Conservation (phyloP, 2,888 invertebrate species). For the Tromatobia lineatoria region DNA sequence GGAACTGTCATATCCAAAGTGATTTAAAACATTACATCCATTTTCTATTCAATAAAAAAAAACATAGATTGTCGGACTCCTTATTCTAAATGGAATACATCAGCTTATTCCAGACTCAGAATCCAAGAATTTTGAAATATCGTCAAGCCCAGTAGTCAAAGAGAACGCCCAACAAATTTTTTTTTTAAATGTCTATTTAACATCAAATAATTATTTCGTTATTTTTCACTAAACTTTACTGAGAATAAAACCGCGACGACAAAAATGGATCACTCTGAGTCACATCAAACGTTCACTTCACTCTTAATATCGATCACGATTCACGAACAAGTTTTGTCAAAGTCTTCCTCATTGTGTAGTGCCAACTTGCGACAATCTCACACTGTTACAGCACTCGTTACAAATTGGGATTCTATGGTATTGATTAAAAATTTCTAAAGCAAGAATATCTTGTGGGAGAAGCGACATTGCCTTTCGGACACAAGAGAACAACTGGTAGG, state of each 20-base stretch:
- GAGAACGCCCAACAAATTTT: not conserved
- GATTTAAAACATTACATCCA: not conserved
- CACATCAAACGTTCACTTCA: not conserved
- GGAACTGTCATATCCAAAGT: not conserved
- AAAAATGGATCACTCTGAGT: not conserved
- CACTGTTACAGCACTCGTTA: not conserved
- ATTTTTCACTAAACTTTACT: too few relatives aligned
- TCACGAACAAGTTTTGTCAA: not conserved
- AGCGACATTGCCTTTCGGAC: conserved; percentile 78
- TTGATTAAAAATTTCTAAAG: conserved; percentile 1
- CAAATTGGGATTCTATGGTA: not conserved
- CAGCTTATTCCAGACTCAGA: too few relatives aligned
- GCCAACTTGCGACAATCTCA: not conserved
- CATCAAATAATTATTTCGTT: not conserved
- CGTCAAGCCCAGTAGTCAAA: not conserved
- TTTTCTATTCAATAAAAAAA: not conserved
- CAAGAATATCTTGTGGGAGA: conserved; percentile 25
- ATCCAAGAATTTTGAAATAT: too few relatives aligned
- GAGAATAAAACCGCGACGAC: too few relatives aligned
- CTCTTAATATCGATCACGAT: conserved; percentile 4
- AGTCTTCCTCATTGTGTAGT: not conserved
- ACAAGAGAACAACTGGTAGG: conserved; percentile 79
- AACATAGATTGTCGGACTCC: not conserved
- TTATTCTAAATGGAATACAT: not conserved
- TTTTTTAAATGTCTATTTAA: not conserved